phyloP scores from a whole-genome alignment of 2,797 vertebrate species.

The Spheniscus humboldti region DNA sequence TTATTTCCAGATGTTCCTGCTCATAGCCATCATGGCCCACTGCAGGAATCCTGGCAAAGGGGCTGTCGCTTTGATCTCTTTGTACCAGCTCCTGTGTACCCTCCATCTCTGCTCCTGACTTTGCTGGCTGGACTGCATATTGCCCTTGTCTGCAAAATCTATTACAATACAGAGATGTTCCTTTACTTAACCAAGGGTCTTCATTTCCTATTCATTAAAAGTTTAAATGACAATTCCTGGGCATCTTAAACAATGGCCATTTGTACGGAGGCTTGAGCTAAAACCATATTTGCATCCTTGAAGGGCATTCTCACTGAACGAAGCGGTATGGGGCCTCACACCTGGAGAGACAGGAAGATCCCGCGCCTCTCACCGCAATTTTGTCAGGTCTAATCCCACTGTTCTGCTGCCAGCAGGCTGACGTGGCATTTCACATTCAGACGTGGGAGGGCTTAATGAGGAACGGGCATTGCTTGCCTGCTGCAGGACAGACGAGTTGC shows the following conservation, averaged over 20 bases:
- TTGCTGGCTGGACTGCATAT: background rate
- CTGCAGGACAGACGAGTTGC: background rate
- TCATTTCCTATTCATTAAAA: slow-evolving; percentile 46
- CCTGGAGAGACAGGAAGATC: slow-evolving; percentile 51
- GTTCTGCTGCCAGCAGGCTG: slow-evolving; percentile 41
- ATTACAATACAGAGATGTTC: background rate
- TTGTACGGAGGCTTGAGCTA: slow-evolving; percentile 1
- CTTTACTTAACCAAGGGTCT: background rate
- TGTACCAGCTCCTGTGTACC: background rate
- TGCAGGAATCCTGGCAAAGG: background rate
- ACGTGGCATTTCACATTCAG: slow-evolving; percentile 32
- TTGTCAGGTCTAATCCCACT: slow-evolving; percentile 36
- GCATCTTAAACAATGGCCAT: slow-evolving; percentile 29
- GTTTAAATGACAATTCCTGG: slow-evolving; percentile 24
- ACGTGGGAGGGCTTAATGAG: slow-evolving; percentile 17
- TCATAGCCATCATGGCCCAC: background rate
- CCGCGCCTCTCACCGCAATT: background rate
- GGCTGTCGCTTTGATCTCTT: background rate
- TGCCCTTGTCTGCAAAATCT: slow-evolving; percentile 37
- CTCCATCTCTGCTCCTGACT: background rate
- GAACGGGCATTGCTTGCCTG: background rate
- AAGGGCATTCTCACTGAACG: slow-evolving; percentile 47
- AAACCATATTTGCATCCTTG: slow-evolving; percentile 56
- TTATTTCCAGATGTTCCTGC: slow-evolving; percentile 46
- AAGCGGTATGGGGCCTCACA: slow-evolving; percentile 46